A percentile compares a stretch with the other conserved stretches of the same genome.
phyloP scores from a whole-genome alignment of 2,888 invertebrate species.

The Acanthoscelides obtectus region DNA sequence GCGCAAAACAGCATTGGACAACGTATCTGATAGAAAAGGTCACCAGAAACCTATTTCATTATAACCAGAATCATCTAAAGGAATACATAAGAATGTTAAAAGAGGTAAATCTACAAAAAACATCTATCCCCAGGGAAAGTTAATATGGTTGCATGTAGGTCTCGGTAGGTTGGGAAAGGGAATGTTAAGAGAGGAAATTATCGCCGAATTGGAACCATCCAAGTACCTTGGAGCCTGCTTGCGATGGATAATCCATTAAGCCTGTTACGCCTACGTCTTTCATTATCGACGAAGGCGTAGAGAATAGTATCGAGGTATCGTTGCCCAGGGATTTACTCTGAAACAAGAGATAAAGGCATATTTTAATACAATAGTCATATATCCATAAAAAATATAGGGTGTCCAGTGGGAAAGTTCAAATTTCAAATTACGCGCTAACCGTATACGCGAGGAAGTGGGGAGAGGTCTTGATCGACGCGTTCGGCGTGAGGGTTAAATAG shows the following conservation, averaged over 20 bases:
- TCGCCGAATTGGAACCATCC: slow-evolving; percentile 45
- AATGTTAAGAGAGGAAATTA: slow-evolving; percentile 25
- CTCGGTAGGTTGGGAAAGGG: neutral
- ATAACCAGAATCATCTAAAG: neutral
- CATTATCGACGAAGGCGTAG: slow-evolving; percentile 84
- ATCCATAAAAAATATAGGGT: too few species aligned
- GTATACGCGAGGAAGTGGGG: too few species aligned
- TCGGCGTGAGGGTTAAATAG: too few species aligned
- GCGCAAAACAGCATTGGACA: neutral
- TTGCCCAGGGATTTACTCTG: slow-evolving; percentile 83
- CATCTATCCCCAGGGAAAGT: slow-evolving; percentile 2
- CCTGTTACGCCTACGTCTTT: slow-evolving; percentile 70
- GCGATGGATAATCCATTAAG: slow-evolving; percentile 54
- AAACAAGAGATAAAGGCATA: slow-evolving; percentile 37
- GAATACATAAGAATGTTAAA: neutral
- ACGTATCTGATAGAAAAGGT: neutral
- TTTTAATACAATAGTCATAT: too few species aligned
- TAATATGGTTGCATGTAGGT: slow-evolving; percentile 10
- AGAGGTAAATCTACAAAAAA: neutral
- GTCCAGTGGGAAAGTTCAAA: too few species aligned
- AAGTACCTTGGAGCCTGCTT: slow-evolving; percentile 44
- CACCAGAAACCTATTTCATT: neutral
- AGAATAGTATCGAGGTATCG: slow-evolving; percentile 74
- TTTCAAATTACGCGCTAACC: too few species aligned
- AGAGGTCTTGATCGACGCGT: too few species aligned